Conservation (phyloP, 2,797 vertebrate genomes). For the Sphaeramia orbicularis region DNA sequence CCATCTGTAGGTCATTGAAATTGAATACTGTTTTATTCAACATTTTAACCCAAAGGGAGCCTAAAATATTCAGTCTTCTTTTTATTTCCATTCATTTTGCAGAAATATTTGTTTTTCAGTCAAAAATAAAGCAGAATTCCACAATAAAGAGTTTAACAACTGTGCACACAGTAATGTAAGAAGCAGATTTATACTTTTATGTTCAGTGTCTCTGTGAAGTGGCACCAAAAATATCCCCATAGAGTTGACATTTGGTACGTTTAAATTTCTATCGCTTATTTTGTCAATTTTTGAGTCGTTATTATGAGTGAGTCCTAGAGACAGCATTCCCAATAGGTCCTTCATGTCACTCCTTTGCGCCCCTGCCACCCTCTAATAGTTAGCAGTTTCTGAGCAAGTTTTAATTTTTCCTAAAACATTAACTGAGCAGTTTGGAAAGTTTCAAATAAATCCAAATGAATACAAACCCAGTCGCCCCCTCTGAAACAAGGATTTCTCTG, state of each 20-base stretch:
- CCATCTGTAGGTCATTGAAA: conserved; percentile 72
- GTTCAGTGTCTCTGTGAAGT: too few species aligned
- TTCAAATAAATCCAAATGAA: conserved; percentile 67
- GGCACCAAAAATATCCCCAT: background rate
- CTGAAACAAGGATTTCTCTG: conserved; percentile 68
- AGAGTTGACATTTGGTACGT: too few species aligned
- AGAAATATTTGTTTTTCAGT: too few species aligned
- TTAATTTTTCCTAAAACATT: conserved; percentile 78
- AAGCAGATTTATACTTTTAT: too few species aligned
- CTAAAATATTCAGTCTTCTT: too few species aligned
- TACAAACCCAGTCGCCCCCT: conserved; percentile 61
- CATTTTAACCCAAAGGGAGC: too few species aligned
- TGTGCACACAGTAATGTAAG: too few species aligned
- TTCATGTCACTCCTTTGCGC: conserved; percentile 35
- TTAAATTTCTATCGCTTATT: background rate
- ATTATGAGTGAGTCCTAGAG: conserved; percentile 29
- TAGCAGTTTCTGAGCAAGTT: conserved; percentile 55
- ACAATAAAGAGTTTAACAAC: too few species aligned
- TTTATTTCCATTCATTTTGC: too few species aligned
- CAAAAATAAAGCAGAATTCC: too few species aligned
- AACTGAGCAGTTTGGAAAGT: conserved; percentile 71
- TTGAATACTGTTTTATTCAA: too few species aligned
- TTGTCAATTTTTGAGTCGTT: conserved; percentile 43
- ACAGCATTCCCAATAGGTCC: conserved; percentile 43
- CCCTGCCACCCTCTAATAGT: conserved; percentile 53